phyloP scores from a whole-genome alignment of 2,888 invertebrate species.

The Loripinus fragilis region DNA sequence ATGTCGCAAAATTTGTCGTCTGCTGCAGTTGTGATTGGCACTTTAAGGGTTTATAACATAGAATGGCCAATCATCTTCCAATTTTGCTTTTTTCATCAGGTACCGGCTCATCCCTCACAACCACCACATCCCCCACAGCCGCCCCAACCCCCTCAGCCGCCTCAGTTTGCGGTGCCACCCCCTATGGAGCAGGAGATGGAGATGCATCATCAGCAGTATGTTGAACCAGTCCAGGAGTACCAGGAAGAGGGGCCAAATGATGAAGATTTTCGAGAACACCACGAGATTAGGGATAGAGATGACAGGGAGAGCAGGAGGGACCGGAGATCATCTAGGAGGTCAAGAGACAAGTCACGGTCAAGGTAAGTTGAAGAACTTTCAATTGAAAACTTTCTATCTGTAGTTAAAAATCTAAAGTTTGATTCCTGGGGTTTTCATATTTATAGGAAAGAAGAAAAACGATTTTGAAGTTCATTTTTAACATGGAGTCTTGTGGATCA shows the following conservation, averaged over 20 bases:
- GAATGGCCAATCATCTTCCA: too few species aligned
- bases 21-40: too few species aligned
- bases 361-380: slow-evolving; percentile 67
- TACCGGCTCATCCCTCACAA: neutral
- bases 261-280: slow-evolving; percentile 59
- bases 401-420: too few species aligned
- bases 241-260: slow-evolving; percentile 32
- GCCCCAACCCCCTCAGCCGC: neutral
- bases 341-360: slow-evolving; percentile 75
- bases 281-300: slow-evolving; percentile 59
- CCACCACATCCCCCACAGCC: neutral
- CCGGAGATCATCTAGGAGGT: slow-evolving; percentile 51
- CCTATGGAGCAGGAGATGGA: slow-evolving; percentile 32
- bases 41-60: too few species aligned
- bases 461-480: too few species aligned
- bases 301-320: slow-evolving; percentile 39
- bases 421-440: too few species aligned
- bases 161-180: slow-evolving; percentile 12
- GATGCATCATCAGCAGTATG: too few species aligned
- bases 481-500: too few species aligned
- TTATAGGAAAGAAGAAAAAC: too few species aligned
- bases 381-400: too few species aligned
- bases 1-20: too few species aligned
- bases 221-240: neutral
- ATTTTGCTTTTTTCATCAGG: too few species aligned